Percentiles rank a stretch among this genome's conserved stretches.
phyloP scores from a whole-genome alignment of 1,140 invertebrate genomes.

The Orussus abietinus region DNA sequence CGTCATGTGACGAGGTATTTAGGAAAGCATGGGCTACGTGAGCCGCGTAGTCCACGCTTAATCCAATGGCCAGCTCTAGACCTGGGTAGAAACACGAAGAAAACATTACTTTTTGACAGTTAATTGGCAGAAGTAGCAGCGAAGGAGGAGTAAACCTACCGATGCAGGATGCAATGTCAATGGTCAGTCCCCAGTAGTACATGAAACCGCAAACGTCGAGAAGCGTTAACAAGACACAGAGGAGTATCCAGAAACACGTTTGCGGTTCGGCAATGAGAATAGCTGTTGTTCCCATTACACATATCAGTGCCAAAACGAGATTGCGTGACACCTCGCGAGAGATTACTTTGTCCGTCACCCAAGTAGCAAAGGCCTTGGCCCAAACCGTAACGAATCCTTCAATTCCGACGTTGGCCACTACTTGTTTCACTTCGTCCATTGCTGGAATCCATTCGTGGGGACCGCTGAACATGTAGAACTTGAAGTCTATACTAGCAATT shows the following conservation, averaged over 20 bases:
- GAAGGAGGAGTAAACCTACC: too few relatives aligned
- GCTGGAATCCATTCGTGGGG: constrained; percentile 70
- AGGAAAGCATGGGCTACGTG: constrained; percentile 85
- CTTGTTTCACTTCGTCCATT: constrained; percentile 62
- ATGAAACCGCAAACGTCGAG: constrained; percentile 80
- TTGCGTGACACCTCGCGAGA: constrained; percentile 74
- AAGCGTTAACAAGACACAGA: constrained; percentile 73
- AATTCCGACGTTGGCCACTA: constrained; percentile 56
- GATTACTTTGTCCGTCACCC: constrained; percentile 77
- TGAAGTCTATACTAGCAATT: constrained; percentile 61
- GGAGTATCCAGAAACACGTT: constrained; percentile 74
- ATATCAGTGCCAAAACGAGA: constrained; percentile 70
- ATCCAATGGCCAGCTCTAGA: constrained; percentile 78
- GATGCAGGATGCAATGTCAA: constrained; percentile 84
- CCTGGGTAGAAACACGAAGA: constrained; percentile 44
- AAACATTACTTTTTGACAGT: too few relatives aligned
- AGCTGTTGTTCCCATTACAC: constrained; percentile 77
- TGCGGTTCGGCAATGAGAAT: constrained; percentile 76
- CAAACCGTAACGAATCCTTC: constrained; percentile 63
- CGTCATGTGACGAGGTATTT: constrained; percentile 43
- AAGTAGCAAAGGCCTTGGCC: constrained; percentile 67
- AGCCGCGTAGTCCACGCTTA: constrained; percentile 86
- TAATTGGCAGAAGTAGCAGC: too few relatives aligned
- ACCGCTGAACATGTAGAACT: constrained; percentile 57
- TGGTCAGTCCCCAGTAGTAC: constrained; percentile 77